Evolutionary conservation across 2,888 invertebrate species (phyloP), one percentile per base, ranked within the genome.

Genomic region (Aphodius sticticus): DNA sequence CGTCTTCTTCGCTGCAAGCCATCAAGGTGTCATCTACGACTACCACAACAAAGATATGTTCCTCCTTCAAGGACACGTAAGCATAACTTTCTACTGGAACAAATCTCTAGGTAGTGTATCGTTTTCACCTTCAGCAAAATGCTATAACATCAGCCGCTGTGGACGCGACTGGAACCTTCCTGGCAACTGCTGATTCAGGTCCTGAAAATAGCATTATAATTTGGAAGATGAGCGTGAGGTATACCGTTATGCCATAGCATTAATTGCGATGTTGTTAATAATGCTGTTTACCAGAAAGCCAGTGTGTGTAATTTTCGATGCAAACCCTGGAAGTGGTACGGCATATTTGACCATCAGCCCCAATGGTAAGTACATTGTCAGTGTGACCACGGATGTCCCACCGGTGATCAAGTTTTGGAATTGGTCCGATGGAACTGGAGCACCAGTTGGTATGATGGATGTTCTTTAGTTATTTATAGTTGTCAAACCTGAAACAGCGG

Each of bases 51-150:
- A 92, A 77, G 87, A 90, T 79, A 93, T 93, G 91, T 89, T 88
- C 84, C 91, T 93, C 83, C 89, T 95, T 70, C 93, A 93, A 85
- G 94, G 94, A 72, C 95, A 95, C 86, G 95, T 95, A 85, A 91
- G 92, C 87, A 80, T 37, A 26, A 26, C 26, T 26, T 26, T 26
- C 26, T 72, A n/a, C 53, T 16, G 36, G 35, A 7, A 74, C n/a
- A 14, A 16, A 36, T 15, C 12, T 71, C n/a, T 71, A 15, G 6
- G 1, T 70, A 70, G 14, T 70, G 16, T 69, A 74, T 72, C 37
- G 1, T 53, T 5, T 77, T 16, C 74, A 16, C n/a, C 6, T 81
- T 35, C 38, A 93, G 93, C 90, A 90, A 85, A 91, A 92, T 84
- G 84, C 87, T 81, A 88, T 93, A 6, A 89, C 88, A 1, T 89